Percentiles rank a stretch among this genome's conserved stretches.
These are phyloP conservation scores for Anguilla megastoma DNA, from an alignment of 2,797 vertebrate species.

Conservation along the genomic window DNA sequence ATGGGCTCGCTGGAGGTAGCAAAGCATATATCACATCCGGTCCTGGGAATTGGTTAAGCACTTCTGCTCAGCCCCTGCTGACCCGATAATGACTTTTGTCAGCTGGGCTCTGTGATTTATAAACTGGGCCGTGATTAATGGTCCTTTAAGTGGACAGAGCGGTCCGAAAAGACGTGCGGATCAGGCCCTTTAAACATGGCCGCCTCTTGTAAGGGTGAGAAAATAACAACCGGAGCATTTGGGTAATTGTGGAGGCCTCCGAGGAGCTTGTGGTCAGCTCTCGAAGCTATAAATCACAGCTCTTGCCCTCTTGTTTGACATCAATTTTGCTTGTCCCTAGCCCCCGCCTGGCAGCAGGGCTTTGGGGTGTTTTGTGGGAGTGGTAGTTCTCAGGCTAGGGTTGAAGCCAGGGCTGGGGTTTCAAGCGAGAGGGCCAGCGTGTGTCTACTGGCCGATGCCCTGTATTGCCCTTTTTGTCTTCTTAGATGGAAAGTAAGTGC, in stretches of 20 bases:
- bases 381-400: slow-evolving; percentile 17
- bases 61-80: slow-evolving; percentile 65
- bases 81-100: slow-evolving; percentile 62
- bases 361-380: slow-evolving; percentile 8
- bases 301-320: slow-evolving; percentile 45
- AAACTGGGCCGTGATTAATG: slow-evolving; percentile 76
- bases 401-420: slow-evolving; percentile 29
- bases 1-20: slow-evolving; percentile 65
- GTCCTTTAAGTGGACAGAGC: slow-evolving; percentile 77
- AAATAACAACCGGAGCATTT: slow-evolving; percentile 62
- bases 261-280: slow-evolving; percentile 56
- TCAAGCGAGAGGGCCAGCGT: neutral
- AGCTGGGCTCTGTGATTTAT: slow-evolving; percentile 73
- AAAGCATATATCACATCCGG: slow-evolving; percentile 63
- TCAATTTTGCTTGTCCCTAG: slow-evolving; percentile 40
- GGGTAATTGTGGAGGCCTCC: slow-evolving; percentile 59
- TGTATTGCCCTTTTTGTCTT: neutral
- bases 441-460: neutral
- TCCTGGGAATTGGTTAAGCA: slow-evolving; percentile 79
- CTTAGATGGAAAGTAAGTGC: neutral
- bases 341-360: neutral
- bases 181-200: slow-evolving; percentile 65
- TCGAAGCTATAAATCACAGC: slow-evolving; percentile 58
- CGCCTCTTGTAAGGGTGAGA: slow-evolving; percentile 63
- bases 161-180: slow-evolving; percentile 64